These are phyloP conservation scores for Scomberomorus guttatus DNA, from an alignment of 2,797 vertebrate genomes.

Conservation along the genomic window DNA sequence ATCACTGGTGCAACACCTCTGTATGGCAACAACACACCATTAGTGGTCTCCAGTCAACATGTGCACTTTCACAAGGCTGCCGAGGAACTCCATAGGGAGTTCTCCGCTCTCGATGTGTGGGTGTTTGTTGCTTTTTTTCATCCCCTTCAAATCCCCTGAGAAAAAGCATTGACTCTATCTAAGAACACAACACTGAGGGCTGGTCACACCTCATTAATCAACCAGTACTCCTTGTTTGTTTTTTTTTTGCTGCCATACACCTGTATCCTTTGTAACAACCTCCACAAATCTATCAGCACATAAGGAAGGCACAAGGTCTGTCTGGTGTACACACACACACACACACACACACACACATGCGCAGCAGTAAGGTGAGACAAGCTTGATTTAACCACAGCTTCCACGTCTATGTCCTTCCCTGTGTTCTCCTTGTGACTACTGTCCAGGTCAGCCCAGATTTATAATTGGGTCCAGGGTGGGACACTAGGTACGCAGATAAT, in stretches of 20 bases:
- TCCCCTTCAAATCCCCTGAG: slow-evolving; percentile 56
- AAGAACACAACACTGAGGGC: slow-evolving; percentile 60
- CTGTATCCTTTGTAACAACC: slow-evolving; percentile 64
- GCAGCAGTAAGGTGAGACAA: slow-evolving; percentile 8
- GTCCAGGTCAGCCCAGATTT: slow-evolving; percentile 64
- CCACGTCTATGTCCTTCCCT: slow-evolving; percentile 48
- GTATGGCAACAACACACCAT: slow-evolving; percentile 65
- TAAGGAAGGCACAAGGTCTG: slow-evolving; percentile 26
- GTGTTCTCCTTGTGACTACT: slow-evolving; percentile 42
- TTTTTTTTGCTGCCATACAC: slow-evolving; percentile 59
- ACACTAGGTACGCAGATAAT: slow-evolving; percentile 45
- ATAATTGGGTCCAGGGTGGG: slow-evolving; percentile 74
- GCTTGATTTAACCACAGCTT: slow-evolving; percentile 64
- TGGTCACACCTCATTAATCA: slow-evolving; percentile 78
- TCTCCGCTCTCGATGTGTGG: slow-evolving; percentile 32
- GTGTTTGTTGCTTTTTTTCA: slow-evolving; percentile 31
- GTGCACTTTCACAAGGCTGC: slow-evolving; percentile 66
- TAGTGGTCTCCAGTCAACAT: slow-evolving; percentile 73
- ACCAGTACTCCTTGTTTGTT: slow-evolving; percentile 63
- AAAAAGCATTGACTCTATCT: slow-evolving; percentile 61
- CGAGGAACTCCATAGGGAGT: slow-evolving; percentile 53
- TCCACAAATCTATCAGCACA: slow-evolving; percentile 63
- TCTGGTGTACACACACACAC: background rate
- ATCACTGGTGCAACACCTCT: slow-evolving; percentile 64
- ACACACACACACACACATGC: background rate